These are phyloP conservation scores for Serrognathus titanus DNA, from an alignment of 2,888 invertebrate genomes.

Conservation along the genomic window DNA sequence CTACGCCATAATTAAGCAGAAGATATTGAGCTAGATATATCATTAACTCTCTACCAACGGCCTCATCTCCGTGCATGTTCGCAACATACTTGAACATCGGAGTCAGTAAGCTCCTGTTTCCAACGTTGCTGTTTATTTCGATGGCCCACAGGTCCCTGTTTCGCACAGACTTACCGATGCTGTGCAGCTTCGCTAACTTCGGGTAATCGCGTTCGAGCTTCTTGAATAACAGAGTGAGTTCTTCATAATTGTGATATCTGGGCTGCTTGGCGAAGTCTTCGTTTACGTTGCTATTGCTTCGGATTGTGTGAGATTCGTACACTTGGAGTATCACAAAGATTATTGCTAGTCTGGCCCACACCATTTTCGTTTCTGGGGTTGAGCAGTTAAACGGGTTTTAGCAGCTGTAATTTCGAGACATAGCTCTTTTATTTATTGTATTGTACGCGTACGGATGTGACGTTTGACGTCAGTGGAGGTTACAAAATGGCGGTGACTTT, in stretches of 20 bases:
- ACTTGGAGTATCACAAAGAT: conserved; percentile 5
- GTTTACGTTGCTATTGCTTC: conserved; percentile 29
- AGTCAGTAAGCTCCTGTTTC: conserved; percentile 56
- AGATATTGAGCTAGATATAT: conserved; percentile 83
- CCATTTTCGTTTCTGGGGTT: too few species aligned
- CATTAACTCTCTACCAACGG: conserved; percentile 80
- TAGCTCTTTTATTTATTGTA: too few species aligned
- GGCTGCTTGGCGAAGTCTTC: conserved; percentile 59
- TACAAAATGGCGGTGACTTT: too few species aligned
- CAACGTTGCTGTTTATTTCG: conserved; percentile 73
- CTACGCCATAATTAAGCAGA: conserved; percentile 68
- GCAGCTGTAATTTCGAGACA: too few species aligned
- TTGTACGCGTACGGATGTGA: too few species aligned
- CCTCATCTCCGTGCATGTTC: conserved; percentile 96
- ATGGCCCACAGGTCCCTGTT: conserved; percentile 77
- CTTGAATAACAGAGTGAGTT: conserved; percentile 62
- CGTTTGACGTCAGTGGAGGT: too few species aligned
- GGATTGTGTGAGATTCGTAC: conserved; percentile 5
- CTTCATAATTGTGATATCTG: conserved; percentile 68
- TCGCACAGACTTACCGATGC: conserved; percentile 81
- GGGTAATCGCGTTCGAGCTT: conserved; percentile 65
- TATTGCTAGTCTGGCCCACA: conserved; percentile 3
- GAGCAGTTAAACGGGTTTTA: too few species aligned
- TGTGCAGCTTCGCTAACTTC: conserved; percentile 64
- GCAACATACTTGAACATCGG: conserved; percentile 94